These are phyloP conservation scores for Bradynema listronoti DNA, from an alignment of 1,140 invertebrate genomes.

Conservation along the genomic window DNA sequence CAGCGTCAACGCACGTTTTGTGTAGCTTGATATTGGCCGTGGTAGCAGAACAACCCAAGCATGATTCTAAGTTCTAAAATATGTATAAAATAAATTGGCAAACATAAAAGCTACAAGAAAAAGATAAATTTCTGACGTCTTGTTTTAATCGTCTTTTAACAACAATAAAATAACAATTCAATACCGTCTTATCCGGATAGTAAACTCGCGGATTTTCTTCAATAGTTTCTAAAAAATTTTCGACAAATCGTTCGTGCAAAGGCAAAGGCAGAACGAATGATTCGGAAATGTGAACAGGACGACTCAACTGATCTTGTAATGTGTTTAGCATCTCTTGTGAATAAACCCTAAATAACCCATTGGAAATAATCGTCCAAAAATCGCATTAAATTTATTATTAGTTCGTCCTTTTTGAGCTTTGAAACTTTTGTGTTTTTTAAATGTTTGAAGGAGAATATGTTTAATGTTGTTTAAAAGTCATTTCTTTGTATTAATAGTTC, in stretches of 20 bases:
- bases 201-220: conserved; percentile 14
- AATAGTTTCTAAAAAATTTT: conserved; percentile 13
- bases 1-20: conserved; percentile 21
- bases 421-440: too few relatives aligned
- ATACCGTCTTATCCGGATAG: conserved; percentile 11
- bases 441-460: too few relatives aligned
- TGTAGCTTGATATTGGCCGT: conserved; percentile 14
- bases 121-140: not conserved
- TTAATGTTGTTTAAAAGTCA: too few relatives aligned
- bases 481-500: too few relatives aligned
- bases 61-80: conserved; percentile 21
- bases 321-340: conserved; percentile 23
- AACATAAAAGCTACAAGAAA: not conserved
- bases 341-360: conserved; percentile 9
- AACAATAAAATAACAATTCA: too few relatives aligned
- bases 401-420: too few relatives aligned
- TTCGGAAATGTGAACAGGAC: conserved; percentile 28
- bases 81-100: not conserved
- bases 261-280: conserved; percentile 22
- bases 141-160: not conserved
- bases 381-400: not conserved
- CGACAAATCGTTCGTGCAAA: conserved; percentile 31
- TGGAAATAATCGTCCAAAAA: conserved; percentile 1
- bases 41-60: conserved; percentile 22
- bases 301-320: conserved; percentile 21